Evolutionary conservation across 2,888 invertebrate genomes (phyloP).

Genomic region (Brachylomia viminalis): DNA sequence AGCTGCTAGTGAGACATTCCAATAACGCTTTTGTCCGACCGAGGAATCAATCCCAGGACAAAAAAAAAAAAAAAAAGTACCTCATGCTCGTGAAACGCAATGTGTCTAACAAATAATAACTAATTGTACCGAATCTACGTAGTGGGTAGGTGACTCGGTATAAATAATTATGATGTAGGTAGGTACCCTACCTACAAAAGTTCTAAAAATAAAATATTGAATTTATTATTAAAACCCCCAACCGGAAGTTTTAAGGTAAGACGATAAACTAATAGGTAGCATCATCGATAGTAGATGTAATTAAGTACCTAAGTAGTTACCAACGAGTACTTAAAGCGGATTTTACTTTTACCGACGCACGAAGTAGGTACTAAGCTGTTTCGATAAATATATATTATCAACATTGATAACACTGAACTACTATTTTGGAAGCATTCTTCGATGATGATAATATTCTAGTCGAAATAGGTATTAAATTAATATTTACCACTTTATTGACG

Average conservation of each 20-base stretch:
- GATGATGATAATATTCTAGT: constrained; percentile 1
- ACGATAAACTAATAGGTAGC: background rate
- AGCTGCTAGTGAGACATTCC: background rate
- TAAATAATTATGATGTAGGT: background rate
- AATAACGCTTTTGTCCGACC: background rate
- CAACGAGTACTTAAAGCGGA: background rate
- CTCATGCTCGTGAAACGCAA: background rate
- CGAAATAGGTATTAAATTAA: background rate
- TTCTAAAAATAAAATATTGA: background rate
- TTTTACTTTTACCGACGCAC: background rate
- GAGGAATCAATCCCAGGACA: no score
- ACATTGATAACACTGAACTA: constrained; percentile 11
- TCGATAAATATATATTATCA: constrained; percentile 36
- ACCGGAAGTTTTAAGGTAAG: background rate
- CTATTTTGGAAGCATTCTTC: constrained; percentile 15
- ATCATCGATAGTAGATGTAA: constrained; percentile 7
- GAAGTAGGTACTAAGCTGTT: background rate
- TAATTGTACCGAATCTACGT: background rate
- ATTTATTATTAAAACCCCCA: background rate
- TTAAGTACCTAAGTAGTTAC: background rate
- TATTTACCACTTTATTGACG: background rate
- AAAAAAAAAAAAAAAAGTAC: no score
- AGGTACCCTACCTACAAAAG: background rate
- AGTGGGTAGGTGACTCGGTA: background rate
- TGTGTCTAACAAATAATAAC: background rate